A percentile compares a stretch with the other conserved stretches of the same genome.
Evolutionary conservation across 2,113 vertebrate species (phyloP).

Genomic region (Megaleporinus macrocephalus): DNA sequence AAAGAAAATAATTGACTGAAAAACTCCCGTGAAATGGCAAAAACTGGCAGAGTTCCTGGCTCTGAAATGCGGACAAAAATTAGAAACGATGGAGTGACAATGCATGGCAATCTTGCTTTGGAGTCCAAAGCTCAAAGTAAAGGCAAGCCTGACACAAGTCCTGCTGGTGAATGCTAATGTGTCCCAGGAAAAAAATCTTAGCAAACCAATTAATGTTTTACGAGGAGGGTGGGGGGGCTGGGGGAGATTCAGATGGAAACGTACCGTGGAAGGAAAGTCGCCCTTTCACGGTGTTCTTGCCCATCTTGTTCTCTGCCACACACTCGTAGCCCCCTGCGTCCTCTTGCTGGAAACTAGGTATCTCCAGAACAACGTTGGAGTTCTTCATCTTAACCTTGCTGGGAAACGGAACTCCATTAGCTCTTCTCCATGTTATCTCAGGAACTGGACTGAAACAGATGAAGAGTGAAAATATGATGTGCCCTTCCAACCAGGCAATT

Average conservation of each 20-base stretch:
- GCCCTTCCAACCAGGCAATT: background rate
- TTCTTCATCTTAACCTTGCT: conserved; percentile 89
- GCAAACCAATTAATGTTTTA: conserved; percentile 1
- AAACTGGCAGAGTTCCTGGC: conserved; percentile 21
- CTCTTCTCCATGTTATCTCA: conserved; percentile 92
- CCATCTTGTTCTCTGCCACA: conserved; percentile 90
- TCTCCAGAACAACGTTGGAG: conserved; percentile 89
- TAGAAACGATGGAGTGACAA: conserved; percentile 15
- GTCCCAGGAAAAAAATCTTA: background rate
- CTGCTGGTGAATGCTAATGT: background rate
- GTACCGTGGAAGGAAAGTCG: conserved; percentile 91
- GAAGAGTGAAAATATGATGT: conserved; percentile 43
- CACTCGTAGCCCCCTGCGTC: conserved; percentile 93
- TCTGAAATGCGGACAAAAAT: conserved; percentile 11
- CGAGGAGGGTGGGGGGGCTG: no score
- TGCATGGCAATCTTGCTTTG: conserved; percentile 6
- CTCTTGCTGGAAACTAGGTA: conserved; percentile 92
- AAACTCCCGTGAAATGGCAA: conserved; percentile 35
- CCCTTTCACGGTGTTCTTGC: conserved; percentile 88
- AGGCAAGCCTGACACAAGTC: background rate
- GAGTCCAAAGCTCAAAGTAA: conserved; percentile 1
- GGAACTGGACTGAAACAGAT: conserved; percentile 84
- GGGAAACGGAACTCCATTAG: conserved; percentile 87
- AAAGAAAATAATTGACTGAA: conserved; percentile 45
- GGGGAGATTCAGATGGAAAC: background rate